Evolutionary conservation across 2,113 vertebrate species (phyloP).

Genomic region (Podilymbus podiceps): DNA sequence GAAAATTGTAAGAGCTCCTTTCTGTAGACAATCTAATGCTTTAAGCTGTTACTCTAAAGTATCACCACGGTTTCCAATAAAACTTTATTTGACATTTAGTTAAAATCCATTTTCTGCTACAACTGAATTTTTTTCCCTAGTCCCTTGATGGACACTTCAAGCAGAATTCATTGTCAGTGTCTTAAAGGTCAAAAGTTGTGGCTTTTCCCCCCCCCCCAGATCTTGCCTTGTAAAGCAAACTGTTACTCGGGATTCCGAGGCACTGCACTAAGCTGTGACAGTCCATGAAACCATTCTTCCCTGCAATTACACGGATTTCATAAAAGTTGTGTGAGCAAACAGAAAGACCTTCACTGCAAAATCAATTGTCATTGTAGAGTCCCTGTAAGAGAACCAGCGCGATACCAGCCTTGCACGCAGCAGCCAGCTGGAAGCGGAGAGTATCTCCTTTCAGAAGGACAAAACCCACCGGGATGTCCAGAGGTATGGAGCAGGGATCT

Average conservation of each 20-base stretch:
- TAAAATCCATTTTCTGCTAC: conserved; percentile 63
- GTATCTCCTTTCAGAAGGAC: not conserved
- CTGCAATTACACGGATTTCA: not conserved
- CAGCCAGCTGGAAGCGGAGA: not conserved
- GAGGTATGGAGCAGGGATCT: fast-evolving
- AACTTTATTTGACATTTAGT: conserved; percentile 70
- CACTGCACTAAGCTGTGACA: not conserved
- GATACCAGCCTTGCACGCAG: fast-evolving
- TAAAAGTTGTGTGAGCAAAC: not conserved
- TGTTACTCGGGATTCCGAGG: conserved; percentile 12
- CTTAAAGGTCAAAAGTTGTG: conserved; percentile 57
- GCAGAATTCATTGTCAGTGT: conserved; percentile 47
- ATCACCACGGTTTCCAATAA: conserved; percentile 35
- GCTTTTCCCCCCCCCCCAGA: not conserved
- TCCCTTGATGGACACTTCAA: conserved; percentile 43
- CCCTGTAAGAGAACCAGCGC: fast-evolving
- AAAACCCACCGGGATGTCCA: not conserved
- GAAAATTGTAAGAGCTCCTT: not conserved
- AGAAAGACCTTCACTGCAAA: not conserved
- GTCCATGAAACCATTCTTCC: not conserved
- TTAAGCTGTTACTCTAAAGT: conserved; percentile 11
- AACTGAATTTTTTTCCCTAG: conserved; percentile 11
- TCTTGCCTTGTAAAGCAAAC: conserved; percentile 32
- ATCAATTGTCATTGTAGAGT: fast-evolving
- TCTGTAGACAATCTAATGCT: not conserved